phyloP scores from a whole-genome alignment of 2,113 vertebrate genomes.

The Tylochromis polylepis region DNA sequence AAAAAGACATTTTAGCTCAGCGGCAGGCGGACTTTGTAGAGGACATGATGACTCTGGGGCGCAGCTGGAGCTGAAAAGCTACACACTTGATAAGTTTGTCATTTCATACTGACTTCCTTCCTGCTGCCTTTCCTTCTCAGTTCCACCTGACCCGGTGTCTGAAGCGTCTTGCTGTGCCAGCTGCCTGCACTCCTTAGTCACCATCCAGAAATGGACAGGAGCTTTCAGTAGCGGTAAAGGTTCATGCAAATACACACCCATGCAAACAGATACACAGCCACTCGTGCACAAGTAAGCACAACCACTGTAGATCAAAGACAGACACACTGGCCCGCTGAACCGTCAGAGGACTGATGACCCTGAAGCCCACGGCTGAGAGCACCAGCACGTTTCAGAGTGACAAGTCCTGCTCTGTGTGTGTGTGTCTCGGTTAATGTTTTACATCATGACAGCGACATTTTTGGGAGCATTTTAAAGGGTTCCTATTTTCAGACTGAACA shows the following conservation, averaged over 20 bases:
- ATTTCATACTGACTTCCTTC: background rate
- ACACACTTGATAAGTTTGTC: background rate
- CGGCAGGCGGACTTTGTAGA: background rate
- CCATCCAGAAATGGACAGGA: background rate
- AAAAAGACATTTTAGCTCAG: background rate
- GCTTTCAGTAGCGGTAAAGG: background rate
- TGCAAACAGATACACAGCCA: background rate
- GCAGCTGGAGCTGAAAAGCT: background rate
- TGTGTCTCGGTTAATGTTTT: background rate
- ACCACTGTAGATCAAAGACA: background rate
- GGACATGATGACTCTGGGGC: background rate
- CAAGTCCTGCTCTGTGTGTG: background rate
- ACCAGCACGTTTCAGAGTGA: background rate
- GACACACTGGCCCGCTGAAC: background rate
- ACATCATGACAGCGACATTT: background rate
- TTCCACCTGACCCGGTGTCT: background rate
- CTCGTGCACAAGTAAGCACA: background rate
- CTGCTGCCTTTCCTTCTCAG: background rate
- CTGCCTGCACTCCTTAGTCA: slow-evolving; percentile 1
- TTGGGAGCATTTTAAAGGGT: background rate
- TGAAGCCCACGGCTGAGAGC: background rate
- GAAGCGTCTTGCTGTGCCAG: background rate
- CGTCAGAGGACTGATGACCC: background rate
- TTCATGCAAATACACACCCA: background rate
- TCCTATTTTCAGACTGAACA: background rate